phyloP scores from a whole-genome alignment of 2,113 vertebrate genomes.

The Australoheros scitulus region DNA sequence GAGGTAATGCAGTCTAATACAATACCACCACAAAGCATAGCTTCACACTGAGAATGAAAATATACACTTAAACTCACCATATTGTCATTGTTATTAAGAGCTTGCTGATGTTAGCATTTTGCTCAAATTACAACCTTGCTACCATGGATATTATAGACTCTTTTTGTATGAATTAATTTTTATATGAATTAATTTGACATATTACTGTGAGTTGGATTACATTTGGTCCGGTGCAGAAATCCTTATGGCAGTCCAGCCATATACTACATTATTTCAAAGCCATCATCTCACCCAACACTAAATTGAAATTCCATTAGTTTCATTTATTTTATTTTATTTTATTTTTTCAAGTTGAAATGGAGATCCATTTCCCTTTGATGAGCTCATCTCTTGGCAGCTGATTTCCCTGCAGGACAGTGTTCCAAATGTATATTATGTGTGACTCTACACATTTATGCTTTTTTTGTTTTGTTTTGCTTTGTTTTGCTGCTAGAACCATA shows the following conservation, averaged over 20 bases:
- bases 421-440: background rate
- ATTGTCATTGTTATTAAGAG: background rate
- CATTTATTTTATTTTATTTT: background rate
- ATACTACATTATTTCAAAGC: background rate
- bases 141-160: background rate
- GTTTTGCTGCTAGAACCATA: background rate
- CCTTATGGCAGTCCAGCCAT: background rate
- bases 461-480: background rate
- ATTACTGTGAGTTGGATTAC: background rate
- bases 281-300: background rate
- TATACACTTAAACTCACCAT: background rate
- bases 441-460: background rate
- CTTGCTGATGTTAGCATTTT: background rate
- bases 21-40: background rate
- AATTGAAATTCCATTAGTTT: background rate
- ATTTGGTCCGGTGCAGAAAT: background rate
- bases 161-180: background rate
- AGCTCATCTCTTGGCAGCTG: background rate
- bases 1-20: background rate
- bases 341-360: background rate
- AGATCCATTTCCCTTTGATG: background rate
- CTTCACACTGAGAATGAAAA: background rate
- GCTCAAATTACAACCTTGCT: background rate
- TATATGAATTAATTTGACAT: background rate
- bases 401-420: background rate